Percentiles rank a stretch among this genome's conserved stretches.
These are phyloP conservation scores for Poecilia latipinna DNA, from an alignment of 2,113 vertebrate genomes.

Conservation along the genomic window DNA sequence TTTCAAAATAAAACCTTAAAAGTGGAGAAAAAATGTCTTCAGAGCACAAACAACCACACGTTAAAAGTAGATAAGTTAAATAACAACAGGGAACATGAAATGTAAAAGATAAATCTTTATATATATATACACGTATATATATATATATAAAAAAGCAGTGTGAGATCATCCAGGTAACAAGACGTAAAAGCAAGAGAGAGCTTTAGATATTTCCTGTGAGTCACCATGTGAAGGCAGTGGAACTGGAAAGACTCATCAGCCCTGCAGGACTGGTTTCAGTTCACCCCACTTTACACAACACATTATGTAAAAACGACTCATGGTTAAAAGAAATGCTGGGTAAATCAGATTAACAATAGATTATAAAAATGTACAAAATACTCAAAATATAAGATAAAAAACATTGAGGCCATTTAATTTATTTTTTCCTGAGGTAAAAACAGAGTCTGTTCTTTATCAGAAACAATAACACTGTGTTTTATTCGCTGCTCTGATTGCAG, in stretches of 20 bases:
- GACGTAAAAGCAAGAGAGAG: neutral
- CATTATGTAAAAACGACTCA: neutral
- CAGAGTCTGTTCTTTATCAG: neutral
- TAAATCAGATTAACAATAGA: neutral
- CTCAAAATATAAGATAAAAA: neutral
- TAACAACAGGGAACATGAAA: neutral
- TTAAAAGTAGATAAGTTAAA: neutral
- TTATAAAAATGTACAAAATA: neutral
- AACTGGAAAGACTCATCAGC: conserved; percentile 72
- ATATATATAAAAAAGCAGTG: neutral
- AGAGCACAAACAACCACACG: neutral
- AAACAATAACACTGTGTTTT: neutral
- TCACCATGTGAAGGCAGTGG: conserved; percentile 50
- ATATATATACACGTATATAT: neutral
- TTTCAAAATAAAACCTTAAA: neutral
- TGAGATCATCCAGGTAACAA: neutral
- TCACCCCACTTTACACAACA: conserved; percentile 25
- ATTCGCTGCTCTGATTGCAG: neutral
- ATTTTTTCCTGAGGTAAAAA: neutral
- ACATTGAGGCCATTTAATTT: neutral
- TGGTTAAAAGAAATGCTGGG: no score
- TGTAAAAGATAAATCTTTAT: conserved; percentile 1
- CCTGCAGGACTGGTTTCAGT: conserved; percentile 75
- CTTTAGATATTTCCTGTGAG: conserved; percentile 17
- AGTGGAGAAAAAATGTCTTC: neutral